These are phyloP conservation scores for Sciaenops ocellatus DNA, from an alignment of 2,797 vertebrate species.

Conservation along the genomic window DNA sequence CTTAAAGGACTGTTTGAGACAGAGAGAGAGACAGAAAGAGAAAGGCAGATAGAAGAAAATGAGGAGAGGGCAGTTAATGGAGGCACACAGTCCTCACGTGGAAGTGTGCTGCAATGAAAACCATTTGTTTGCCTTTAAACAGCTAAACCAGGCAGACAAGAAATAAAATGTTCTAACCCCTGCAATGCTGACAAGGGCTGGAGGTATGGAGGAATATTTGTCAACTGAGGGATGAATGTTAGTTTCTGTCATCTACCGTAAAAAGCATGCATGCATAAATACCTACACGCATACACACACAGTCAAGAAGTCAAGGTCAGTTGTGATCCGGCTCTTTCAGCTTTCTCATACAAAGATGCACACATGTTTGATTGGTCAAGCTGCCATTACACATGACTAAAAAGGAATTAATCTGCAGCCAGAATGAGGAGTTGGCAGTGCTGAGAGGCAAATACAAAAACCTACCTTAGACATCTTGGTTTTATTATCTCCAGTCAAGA, in stretches of 20 bases:
- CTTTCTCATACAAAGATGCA: constrained; percentile 5
- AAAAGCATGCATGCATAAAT: constrained; percentile 39
- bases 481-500: constrained; percentile 98
- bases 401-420: background rate
- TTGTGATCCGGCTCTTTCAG: constrained; percentile 7
- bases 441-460: background rate
- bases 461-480: constrained; percentile 99
- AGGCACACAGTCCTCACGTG: constrained; percentile 47
- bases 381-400: background rate
- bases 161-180: constrained; percentile 40
- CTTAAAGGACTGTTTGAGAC: constrained; percentile 95
- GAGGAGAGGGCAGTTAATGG: constrained; percentile 80
- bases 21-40: constrained; percentile 76
- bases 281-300: constrained; percentile 24
- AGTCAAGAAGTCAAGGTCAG: constrained; percentile 12
- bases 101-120: constrained; percentile 67
- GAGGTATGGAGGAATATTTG: constrained; percentile 24
- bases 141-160: constrained; percentile 62
- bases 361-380: background rate
- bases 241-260: constrained; percentile 34
- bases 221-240: constrained; percentile 52
- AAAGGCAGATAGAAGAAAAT: constrained; percentile 73
- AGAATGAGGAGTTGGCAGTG: background rate
- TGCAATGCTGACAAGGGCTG: constrained; percentile 17
- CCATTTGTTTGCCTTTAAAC: constrained; percentile 65